Conservation (phyloP, 2,113 vertebrate genomes). For the Mirounga angustirostris region DNA sequence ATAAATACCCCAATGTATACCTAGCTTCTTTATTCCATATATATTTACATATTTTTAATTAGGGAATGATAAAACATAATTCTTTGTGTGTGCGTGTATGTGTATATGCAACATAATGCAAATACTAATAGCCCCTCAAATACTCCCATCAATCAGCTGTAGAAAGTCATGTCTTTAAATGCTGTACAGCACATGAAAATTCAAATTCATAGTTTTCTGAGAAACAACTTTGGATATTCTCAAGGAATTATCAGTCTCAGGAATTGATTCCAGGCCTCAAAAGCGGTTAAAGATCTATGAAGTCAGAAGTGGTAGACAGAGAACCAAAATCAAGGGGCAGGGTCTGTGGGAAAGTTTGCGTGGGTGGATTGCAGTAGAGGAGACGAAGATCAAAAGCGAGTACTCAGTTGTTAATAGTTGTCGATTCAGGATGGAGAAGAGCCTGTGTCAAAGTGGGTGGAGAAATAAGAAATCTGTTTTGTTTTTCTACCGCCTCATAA, state of each 20-base stretch:
- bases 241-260: neutral
- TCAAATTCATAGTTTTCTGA: neutral
- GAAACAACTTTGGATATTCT: neutral
- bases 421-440: neutral
- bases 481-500: constrained; percentile 24
- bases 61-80: neutral
- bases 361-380: neutral
- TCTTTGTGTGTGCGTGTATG: neutral
- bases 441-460: neutral
- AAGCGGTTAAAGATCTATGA: neutral
- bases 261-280: neutral
- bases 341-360: neutral
- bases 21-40: neutral
- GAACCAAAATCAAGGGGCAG: neutral
- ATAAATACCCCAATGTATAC: neutral
- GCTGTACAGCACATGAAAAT: neutral
- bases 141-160: neutral
- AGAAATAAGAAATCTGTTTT: constrained; percentile 57
- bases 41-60: neutral
- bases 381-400: neutral
- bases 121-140: neutral
- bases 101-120: neutral
- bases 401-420: constrained; percentile 4
- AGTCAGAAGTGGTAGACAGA: neutral
- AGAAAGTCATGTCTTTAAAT: neutral